Conservation (phyloP, 2,888 invertebrate species). For the Halictus ligatus region DNA sequence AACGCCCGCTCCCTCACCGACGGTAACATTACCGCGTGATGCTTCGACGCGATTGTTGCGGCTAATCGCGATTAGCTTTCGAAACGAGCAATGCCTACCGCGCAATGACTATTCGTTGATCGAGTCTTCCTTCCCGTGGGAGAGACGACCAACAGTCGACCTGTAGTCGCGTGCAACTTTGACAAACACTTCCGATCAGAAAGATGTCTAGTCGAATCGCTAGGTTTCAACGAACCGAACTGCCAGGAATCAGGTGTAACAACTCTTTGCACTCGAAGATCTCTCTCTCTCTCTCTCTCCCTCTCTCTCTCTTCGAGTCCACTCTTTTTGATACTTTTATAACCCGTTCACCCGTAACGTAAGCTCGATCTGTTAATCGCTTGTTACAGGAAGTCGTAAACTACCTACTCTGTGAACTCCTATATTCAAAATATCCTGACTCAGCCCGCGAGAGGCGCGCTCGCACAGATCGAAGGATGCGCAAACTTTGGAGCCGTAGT, state of each 20-base stretch:
- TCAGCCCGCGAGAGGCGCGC: background rate
- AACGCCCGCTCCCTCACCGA: conserved; percentile 1
- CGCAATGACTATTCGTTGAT: background rate
- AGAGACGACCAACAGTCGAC: background rate
- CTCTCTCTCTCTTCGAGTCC: background rate
- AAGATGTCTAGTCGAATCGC: background rate
- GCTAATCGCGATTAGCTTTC: conserved; percentile 23
- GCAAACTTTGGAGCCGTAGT: background rate
- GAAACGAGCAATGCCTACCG: background rate
- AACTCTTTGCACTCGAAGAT: background rate
- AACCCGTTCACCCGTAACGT: conserved; percentile 2
- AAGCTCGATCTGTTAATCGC: background rate
- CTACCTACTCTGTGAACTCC: background rate
- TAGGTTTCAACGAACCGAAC: background rate
- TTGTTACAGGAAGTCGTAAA: background rate
- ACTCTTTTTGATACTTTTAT: conserved; percentile 14
- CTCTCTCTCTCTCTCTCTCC: background rate
- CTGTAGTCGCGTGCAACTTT: background rate
- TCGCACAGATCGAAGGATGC: background rate
- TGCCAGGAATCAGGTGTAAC: background rate
- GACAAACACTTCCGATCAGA: background rate
- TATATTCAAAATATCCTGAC: conserved; percentile 2
- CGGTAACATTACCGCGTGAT: conserved; percentile 25
- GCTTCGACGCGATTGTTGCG: conserved; percentile 11
- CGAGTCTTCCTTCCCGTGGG: background rate